These are phyloP conservation scores for Lissonota sp. DNA, from an alignment of 2,888 invertebrate species.

Conservation along the genomic window DNA sequence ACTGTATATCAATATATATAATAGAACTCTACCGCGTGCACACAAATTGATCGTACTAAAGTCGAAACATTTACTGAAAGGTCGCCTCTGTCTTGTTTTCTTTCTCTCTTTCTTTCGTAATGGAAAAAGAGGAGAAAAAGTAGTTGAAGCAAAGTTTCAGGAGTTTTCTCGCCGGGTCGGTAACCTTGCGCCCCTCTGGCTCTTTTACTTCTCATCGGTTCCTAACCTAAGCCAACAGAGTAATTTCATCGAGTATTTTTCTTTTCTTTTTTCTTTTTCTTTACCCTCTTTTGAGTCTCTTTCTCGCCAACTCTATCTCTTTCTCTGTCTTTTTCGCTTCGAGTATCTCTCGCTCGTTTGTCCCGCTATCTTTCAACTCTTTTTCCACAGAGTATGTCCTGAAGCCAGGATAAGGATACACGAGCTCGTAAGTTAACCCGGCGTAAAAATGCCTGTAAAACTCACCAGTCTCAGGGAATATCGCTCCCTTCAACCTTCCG, in stretches of 20 bases:
- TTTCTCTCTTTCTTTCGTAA: not conserved
- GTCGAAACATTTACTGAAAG: conserved; percentile 13
- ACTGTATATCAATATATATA: not conserved
- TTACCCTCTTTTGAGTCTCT: conserved; percentile 37
- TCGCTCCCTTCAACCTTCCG: conserved; percentile 3
- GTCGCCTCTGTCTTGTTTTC: not conserved
- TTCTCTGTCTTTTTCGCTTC: conserved; percentile 34
- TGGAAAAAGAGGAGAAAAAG: conserved; percentile 59
- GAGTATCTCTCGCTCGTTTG: conserved; percentile 31
- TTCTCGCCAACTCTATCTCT: conserved; percentile 56
- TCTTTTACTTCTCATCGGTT: conserved; percentile 61
- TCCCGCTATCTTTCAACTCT: conserved; percentile 63
- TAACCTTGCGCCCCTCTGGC: conserved; percentile 69
- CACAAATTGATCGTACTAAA: not conserved
- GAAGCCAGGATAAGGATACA: conserved; percentile 41
- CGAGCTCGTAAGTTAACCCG: conserved; percentile 74
- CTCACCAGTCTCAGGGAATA: conserved; percentile 51
- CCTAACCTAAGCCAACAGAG: conserved; percentile 76
- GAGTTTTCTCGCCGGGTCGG: conserved; percentile 70
- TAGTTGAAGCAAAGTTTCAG: conserved; percentile 56
- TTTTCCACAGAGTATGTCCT: conserved; percentile 18
- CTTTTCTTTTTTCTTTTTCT: conserved; percentile 27
- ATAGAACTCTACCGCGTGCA: not conserved
- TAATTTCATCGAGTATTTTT: conserved; percentile 70
- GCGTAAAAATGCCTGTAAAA: conserved; percentile 75